Conservation (phyloP, 2,888 invertebrate genomes). For the Polyommatus iphigenia region DNA sequence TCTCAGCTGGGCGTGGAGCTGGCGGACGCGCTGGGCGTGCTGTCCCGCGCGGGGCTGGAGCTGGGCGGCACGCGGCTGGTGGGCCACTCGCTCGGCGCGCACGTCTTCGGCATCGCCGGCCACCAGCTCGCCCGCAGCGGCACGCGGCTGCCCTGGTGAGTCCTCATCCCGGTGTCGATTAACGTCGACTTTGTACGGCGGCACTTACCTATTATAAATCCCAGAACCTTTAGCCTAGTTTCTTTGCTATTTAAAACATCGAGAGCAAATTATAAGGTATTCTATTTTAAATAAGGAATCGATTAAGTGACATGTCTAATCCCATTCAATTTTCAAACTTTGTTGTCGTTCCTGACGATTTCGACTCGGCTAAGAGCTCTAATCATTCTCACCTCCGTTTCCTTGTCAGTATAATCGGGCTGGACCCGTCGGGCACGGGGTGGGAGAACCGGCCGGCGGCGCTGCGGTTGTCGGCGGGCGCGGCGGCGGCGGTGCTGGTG, state of each 20-base stretch:
- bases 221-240: too few relatives aligned
- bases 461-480: slow-evolving; percentile 52
- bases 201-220: too few relatives aligned
- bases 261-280: too few relatives aligned
- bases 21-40: slow-evolving; percentile 52
- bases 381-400: too few relatives aligned
- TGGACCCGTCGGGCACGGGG: slow-evolving; percentile 62
- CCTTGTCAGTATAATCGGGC: slow-evolving; percentile 61
- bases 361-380: too few relatives aligned
- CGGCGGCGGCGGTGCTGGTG: slow-evolving; percentile 58
- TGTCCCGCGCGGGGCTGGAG: slow-evolving; percentile 58
- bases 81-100: slow-evolving; percentile 71
- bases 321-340: too few relatives aligned
- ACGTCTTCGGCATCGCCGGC: slow-evolving; percentile 66
- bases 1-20: slow-evolving; percentile 57
- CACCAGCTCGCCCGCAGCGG: slow-evolving; percentile 55
- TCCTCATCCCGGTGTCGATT: neutral
- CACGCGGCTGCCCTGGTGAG: slow-evolving; percentile 58
- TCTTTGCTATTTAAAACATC: too few relatives aligned
- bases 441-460: slow-evolving; percentile 54
- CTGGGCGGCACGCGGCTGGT: slow-evolving; percentile 62
- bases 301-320: too few relatives aligned
- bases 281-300: too few relatives aligned
- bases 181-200: too few relatives aligned
- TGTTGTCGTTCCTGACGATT: too few relatives aligned